These are phyloP conservation scores for Parazoanthus swiftii DNA, from an alignment of 92 coral and sea anemone species.

Conservation along the genomic window DNA sequence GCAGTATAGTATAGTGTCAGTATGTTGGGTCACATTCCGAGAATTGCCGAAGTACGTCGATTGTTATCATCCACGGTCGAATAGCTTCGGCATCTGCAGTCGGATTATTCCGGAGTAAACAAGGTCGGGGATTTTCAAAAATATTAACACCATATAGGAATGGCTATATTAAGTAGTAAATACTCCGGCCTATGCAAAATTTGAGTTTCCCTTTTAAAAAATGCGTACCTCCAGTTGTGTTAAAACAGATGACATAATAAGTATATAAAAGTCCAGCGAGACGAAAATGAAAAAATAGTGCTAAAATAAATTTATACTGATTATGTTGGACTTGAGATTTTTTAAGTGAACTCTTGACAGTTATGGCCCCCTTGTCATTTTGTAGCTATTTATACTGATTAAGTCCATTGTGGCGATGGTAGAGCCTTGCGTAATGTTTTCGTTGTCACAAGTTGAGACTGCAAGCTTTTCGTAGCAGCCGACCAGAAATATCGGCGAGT, in stretches of 20 bases:
- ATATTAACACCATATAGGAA: background rate
- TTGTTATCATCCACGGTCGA: slow-evolving; percentile 10
- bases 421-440: too few species aligned
- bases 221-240: background rate
- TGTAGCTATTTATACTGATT: background rate
- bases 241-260: background rate
- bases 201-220: background rate
- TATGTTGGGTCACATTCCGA: slow-evolving; percentile 40
- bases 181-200: background rate
- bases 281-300: background rate
- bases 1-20: background rate
- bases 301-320: too few species aligned
- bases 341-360: background rate
- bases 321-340: background rate
- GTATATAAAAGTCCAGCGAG: background rate
- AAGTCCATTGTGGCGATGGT: too few species aligned
- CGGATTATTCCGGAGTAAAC: slow-evolving; percentile 27
- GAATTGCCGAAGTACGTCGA: slow-evolving; percentile 38
- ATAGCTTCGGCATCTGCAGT: slow-evolving; percentile 28
- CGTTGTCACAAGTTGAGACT: too few species aligned
- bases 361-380: too few species aligned
- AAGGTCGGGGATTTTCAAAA: background rate
- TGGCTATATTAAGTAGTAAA: background rate
- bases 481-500: background rate
- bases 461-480: background rate